Evolutionary conservation across 2,888 invertebrate species (phyloP).

Genomic region (Zootermopsis nevadensis): DNA sequence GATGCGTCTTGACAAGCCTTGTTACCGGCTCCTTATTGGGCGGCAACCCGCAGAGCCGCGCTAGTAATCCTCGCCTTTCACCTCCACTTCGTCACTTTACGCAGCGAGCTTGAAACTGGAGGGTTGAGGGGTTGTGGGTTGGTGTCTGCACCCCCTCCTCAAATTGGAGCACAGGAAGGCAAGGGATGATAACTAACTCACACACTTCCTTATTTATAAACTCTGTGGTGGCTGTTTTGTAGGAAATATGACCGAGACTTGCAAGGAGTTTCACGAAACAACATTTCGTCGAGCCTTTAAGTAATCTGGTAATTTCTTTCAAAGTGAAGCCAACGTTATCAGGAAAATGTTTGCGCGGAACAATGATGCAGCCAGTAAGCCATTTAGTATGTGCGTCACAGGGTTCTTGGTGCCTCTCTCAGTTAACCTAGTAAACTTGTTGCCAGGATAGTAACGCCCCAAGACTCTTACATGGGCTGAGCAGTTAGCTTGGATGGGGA

Average conservation of each 20-base stretch:
- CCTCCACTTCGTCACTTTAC: constrained; percentile 48
- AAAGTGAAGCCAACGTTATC: too few relatives aligned
- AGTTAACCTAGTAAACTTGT: too few relatives aligned
- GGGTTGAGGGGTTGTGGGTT: background rate
- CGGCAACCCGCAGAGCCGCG: constrained; percentile 45
- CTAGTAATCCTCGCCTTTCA: constrained; percentile 48
- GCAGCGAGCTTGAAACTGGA: constrained; percentile 46
- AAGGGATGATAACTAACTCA: constrained; percentile 8
- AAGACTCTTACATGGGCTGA: too few relatives aligned
- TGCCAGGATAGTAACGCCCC: too few relatives aligned
- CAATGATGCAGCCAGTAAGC: too few relatives aligned
- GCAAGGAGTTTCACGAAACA: background rate
- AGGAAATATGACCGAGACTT: background rate
- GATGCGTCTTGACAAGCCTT: constrained; percentile 50
- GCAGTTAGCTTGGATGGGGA: too few relatives aligned
- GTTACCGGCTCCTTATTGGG: constrained; percentile 51
- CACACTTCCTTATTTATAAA: constrained; percentile 11
- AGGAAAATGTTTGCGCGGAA: too few relatives aligned
- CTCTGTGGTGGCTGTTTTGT: constrained; percentile 3
- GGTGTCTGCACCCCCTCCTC: background rate
- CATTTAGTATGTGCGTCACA: too few relatives aligned
- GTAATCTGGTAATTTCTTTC: too few relatives aligned
- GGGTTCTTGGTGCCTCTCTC: too few relatives aligned
- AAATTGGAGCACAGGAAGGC: constrained; percentile 16
- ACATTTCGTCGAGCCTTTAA: too few relatives aligned